Percentiles rank a stretch among this genome's conserved stretches.
These are phyloP conservation scores for Amphipoea oculea DNA, from an alignment of 2,888 invertebrate species.

Conservation along the genomic window DNA sequence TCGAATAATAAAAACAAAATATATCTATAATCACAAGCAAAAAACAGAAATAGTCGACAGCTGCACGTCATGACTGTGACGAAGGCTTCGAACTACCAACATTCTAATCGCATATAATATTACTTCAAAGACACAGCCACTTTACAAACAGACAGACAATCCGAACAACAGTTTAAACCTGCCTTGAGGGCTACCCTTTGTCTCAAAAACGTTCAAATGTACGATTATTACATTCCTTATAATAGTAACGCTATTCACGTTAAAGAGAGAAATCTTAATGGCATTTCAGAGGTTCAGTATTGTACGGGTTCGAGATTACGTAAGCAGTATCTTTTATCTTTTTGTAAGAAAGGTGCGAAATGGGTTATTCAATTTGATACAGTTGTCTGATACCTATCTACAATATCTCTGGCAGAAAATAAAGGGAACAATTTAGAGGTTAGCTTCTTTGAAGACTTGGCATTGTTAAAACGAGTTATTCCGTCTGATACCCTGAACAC, in stretches of 20 bases:
- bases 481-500: too few relatives aligned
- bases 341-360: constrained; percentile 36
- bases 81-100: too few relatives aligned
- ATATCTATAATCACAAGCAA: too few relatives aligned
- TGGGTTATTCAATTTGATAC: constrained; percentile 37
- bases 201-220: constrained; percentile 35
- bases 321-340: constrained; percentile 25
- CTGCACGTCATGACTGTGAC: too few relatives aligned
- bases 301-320: constrained; percentile 26
- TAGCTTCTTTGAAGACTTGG: not conserved
- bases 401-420: not conserved
- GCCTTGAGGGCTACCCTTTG: constrained; percentile 45
- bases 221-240: constrained; percentile 54
- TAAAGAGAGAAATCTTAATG: constrained; percentile 40
- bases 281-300: constrained; percentile 37
- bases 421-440: not conserved
- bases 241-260: constrained; percentile 30
- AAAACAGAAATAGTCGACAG: too few relatives aligned
- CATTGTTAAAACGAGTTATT: not conserved
- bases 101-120: too few relatives aligned
- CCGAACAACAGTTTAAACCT: constrained; percentile 18
- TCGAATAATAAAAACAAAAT: too few relatives aligned
- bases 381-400: constrained; percentile 8
- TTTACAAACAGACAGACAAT: constrained; percentile 24
- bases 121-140: not conserved